Base-by-base conservation (phyloP, 2,113 vertebrate species). In the Laterallus jamaicensis region DNA sequence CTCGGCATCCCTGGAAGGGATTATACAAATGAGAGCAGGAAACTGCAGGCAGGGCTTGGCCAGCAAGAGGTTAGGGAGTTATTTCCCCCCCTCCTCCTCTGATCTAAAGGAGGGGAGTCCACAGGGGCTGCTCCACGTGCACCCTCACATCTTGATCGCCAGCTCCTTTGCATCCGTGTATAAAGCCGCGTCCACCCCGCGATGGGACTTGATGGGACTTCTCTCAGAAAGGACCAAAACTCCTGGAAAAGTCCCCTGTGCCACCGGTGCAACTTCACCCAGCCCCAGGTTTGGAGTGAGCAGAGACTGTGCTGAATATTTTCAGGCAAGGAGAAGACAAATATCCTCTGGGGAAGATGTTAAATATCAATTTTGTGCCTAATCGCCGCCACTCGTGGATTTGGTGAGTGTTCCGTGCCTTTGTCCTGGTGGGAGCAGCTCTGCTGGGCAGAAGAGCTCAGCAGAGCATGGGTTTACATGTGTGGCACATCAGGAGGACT, bases 381-480 rank as follows among this genome's bases (percentile, higher is more conserved):
- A 96, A 97, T 16, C 96, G 96, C 73, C 97, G 97, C 79, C 98
- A 98, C 54, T 98, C 98, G 0, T 98, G 98, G 98, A 98, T 98
- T 95, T 98, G 98, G 98, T 98, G 95, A 96, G 98, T 98, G 49
- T 39, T 42, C 3, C 93, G 60, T 6, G 83, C 56, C 24, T 21
- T 59, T 37, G 62, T 55, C 47, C 0, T 2, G 89, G 70, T 56
- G 32, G 7, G 32, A 25, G 80, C 77, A 73, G 44, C 39, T 81
- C 37, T 82, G 64, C 18, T 79, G 67, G 71, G 69, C 67, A 52
- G 40, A 42, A 63, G 75, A 90, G 59, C 86, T 74, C 15, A 69
- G 29, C 42, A 44, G 42, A 7, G 13, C 52, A 42, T 14, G 25
- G 10, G 50, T 77, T 39, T 18, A 35, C 42, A 8, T 37, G 69